Evolutionary conservation across 2,888 invertebrate species (phyloP).

Genomic region (Patella ulyssiponensis): DNA sequence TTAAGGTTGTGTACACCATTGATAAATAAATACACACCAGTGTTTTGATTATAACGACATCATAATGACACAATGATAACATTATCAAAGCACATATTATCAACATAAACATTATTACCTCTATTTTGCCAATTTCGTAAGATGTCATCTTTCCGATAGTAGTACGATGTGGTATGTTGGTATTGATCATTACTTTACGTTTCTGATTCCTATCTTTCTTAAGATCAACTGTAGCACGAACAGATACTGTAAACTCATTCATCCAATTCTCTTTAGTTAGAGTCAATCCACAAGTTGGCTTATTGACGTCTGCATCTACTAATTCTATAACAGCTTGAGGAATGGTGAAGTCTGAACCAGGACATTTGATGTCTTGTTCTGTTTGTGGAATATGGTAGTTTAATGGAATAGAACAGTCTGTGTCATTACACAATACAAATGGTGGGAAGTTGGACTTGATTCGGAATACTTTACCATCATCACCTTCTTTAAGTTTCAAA

Average conservation of each 20-base stretch:
- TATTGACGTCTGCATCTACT: background rate
- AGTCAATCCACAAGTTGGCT: constrained; percentile 36
- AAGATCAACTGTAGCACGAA: constrained; percentile 49
- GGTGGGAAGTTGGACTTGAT: constrained; percentile 45
- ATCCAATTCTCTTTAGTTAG: constrained; percentile 46
- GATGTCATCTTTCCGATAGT: background rate
- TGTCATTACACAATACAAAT: constrained; percentile 38
- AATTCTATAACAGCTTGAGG: constrained; percentile 39
- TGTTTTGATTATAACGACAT: no score
- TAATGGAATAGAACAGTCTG: constrained; percentile 25
- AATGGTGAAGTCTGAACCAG: constrained; percentile 15
- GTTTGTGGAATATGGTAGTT: constrained; percentile 16
- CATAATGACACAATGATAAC: no score
- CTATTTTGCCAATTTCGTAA: background rate
- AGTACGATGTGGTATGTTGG: constrained; percentile 17
- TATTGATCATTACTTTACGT: constrained; percentile 27
- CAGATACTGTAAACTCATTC: constrained; percentile 31
- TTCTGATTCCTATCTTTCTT: constrained; percentile 45
- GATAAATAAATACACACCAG: no score
- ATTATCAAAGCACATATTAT: no score
- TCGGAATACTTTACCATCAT: constrained; percentile 35
- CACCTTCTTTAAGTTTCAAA: constrained; percentile 44
- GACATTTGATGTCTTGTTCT: constrained; percentile 25
- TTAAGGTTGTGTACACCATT: no score
- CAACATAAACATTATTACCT: background rate